Evolutionary conservation across 2,888 invertebrate species (phyloP).

Genomic region (Troilus luridus): DNA sequence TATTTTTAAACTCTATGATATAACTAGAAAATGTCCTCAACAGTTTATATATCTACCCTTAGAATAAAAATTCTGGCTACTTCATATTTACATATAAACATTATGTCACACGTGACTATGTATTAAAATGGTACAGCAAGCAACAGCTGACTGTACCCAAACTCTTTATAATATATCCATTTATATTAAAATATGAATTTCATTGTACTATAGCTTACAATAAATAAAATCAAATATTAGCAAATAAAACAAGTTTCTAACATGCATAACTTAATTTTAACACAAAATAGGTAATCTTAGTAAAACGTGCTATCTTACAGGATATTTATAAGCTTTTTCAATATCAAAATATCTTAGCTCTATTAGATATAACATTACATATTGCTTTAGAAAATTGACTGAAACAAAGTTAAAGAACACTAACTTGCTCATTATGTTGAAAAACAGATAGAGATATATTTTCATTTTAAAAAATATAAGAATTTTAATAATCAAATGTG

Average conservation of each 20-base stretch:
- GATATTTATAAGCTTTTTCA: slow-evolving; percentile 47
- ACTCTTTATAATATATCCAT: slow-evolving; percentile 27
- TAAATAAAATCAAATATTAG: slow-evolving; percentile 42
- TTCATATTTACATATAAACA: slow-evolving; percentile 60
- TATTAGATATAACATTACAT: slow-evolving; percentile 58
- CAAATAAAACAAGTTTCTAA: slow-evolving; percentile 18
- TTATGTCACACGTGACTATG: slow-evolving; percentile 27
- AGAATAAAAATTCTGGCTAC: slow-evolving; percentile 48
- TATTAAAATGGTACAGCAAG: slow-evolving; percentile 25
- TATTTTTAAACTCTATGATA: slow-evolving; percentile 54
- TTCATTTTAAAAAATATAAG: slow-evolving; percentile 46
- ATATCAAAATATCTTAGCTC: slow-evolving; percentile 64
- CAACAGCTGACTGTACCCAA: neutral
- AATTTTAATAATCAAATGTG: neutral
- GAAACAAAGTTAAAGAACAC: slow-evolving; percentile 57
- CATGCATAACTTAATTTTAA: slow-evolving; percentile 32
- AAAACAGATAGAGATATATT: slow-evolving; percentile 6
- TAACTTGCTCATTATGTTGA: neutral
- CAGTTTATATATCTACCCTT: slow-evolving; percentile 47
- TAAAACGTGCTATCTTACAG: slow-evolving; percentile 52
- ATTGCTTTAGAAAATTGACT: slow-evolving; percentile 64
- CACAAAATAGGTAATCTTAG: slow-evolving; percentile 1
- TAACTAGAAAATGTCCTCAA: slow-evolving; percentile 52
- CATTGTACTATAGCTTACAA: slow-evolving; percentile 18
- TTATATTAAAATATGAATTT: slow-evolving; percentile 56